Evolutionary conservation across 2,797 vertebrate species (phyloP).

Genomic region (Malurus splendens): DNA sequence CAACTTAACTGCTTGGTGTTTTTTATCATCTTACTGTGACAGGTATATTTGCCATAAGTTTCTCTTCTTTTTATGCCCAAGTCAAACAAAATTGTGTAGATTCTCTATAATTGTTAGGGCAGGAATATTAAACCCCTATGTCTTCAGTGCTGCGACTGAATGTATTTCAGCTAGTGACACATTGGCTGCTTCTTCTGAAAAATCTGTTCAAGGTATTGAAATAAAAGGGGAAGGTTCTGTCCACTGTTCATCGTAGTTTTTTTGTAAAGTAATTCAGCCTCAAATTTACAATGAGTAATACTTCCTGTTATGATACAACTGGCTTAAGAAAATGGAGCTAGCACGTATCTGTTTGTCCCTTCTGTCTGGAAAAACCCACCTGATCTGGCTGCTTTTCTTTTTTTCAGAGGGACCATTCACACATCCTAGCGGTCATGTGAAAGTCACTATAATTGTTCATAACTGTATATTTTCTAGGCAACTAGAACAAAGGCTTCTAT

Average conservation of each 20-base stretch:
- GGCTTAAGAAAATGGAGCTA: constrained; percentile 10
- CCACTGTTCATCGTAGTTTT: background rate
- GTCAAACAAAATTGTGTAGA: background rate
- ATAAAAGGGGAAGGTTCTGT: background rate
- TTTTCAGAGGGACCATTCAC: background rate
- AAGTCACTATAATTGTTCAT: background rate
- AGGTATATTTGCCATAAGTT: background rate
- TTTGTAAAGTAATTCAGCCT: background rate
- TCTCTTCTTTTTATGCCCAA: background rate
- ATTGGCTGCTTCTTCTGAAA: background rate
- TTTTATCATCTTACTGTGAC: background rate
- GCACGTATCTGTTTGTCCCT: background rate
- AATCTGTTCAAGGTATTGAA: background rate
- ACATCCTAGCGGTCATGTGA: background rate
- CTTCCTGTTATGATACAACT: constrained; percentile 63
- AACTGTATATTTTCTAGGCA: background rate
- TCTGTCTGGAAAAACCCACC: background rate
- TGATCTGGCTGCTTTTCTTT: background rate
- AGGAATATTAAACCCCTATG: background rate
- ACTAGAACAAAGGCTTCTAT: constrained; percentile 56
- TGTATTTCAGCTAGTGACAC: background rate
- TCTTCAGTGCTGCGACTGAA: background rate
- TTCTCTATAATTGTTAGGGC: background rate
- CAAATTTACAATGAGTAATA: constrained; percentile 29
- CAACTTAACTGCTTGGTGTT: background rate